Percentiles rank a stretch among this genome's conserved stretches.
These are phyloP conservation scores for Drosophila hydei DNA, from an alignment of 1,140 invertebrate genomes.

Conservation along the genomic window DNA sequence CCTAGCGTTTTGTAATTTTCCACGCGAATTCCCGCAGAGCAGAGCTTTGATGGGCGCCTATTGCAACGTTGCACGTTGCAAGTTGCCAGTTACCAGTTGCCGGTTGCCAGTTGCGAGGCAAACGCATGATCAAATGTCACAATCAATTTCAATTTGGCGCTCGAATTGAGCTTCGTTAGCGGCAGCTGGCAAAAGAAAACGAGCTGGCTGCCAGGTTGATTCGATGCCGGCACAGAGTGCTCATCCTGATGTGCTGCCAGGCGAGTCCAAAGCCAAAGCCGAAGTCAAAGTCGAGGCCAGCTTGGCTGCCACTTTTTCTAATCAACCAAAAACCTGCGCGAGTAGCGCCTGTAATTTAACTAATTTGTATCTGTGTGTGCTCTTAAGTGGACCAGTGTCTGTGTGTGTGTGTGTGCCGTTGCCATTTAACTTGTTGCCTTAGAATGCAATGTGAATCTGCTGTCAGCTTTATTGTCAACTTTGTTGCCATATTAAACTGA, in stretches of 20 bases:
- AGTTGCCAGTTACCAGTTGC: conserved; percentile 2
- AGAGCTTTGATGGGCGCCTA: conserved; percentile 7
- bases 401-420: conserved; percentile 9
- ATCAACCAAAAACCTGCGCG: conserved; percentile 58
- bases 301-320: conserved; percentile 72
- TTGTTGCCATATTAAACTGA: conserved; percentile 43
- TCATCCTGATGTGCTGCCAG: conserved; percentile 24
- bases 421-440: conserved; percentile 47
- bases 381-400: conserved; percentile 4
- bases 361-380: conserved; percentile 60
- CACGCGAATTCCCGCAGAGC: conserved; percentile 56
- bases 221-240: conserved; percentile 18
- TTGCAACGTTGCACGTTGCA: conserved; percentile 6
- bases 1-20: conserved; percentile 70
- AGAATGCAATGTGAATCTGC: conserved; percentile 44
- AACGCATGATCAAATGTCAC: conserved; percentile 82
- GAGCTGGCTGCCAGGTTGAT: conserved; percentile 36
- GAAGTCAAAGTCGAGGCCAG: conserved; percentile 37
- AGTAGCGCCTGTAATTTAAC: conserved; percentile 76
- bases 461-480: conserved; percentile 39
- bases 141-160: conserved; percentile 83
- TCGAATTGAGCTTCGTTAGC: conserved; percentile 81
- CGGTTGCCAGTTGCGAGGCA: conserved; percentile 21
- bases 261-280: conserved; percentile 35
- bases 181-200: conserved; percentile 63